phyloP scores from a whole-genome alignment of 2,797 vertebrate genomes.

The Florisuga fusca region DNA sequence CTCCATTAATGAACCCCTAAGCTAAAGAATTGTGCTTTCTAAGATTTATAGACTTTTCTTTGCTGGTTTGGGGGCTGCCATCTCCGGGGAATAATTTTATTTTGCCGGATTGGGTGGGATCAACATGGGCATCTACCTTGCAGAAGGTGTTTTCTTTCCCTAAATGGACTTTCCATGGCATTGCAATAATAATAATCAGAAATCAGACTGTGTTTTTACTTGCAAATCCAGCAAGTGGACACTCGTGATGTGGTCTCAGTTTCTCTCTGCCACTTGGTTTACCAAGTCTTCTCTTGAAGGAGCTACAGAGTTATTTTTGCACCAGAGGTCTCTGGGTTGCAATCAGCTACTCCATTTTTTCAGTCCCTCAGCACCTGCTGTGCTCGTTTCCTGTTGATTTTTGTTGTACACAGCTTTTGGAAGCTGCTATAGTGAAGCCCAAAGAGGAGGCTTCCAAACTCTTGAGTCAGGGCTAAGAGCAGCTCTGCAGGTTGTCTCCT shows the following conservation, averaged over 20 bases:
- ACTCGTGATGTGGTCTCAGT: background rate
- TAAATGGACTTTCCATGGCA: background rate
- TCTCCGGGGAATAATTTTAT: background rate
- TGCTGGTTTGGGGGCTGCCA: background rate
- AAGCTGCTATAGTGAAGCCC: slow-evolving; percentile 57
- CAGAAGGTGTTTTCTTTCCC: background rate
- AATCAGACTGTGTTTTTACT: background rate
- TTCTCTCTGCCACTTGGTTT: background rate
- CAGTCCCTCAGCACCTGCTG: slow-evolving; percentile 26
- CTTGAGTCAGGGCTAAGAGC: background rate
- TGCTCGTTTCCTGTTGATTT: slow-evolving; percentile 67
- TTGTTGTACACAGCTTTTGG: slow-evolving; percentile 56
- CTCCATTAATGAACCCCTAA: slow-evolving; percentile 67
- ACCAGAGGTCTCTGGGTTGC: slow-evolving; percentile 55
- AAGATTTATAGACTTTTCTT: slow-evolving; percentile 53
- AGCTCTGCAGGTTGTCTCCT: background rate
- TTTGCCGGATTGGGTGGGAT: background rate
- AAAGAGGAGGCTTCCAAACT: slow-evolving; percentile 46
- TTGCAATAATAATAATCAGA: background rate
- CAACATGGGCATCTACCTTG: background rate
- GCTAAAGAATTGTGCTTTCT: slow-evolving; percentile 43
- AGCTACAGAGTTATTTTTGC: slow-evolving; percentile 35
- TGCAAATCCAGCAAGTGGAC: background rate
- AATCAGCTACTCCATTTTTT: slow-evolving; percentile 51
- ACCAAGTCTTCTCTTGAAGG: background rate